Evolutionary conservation across 1,140 invertebrate genomes (phyloP).

Genomic region (Piezodorus guildinii): DNA sequence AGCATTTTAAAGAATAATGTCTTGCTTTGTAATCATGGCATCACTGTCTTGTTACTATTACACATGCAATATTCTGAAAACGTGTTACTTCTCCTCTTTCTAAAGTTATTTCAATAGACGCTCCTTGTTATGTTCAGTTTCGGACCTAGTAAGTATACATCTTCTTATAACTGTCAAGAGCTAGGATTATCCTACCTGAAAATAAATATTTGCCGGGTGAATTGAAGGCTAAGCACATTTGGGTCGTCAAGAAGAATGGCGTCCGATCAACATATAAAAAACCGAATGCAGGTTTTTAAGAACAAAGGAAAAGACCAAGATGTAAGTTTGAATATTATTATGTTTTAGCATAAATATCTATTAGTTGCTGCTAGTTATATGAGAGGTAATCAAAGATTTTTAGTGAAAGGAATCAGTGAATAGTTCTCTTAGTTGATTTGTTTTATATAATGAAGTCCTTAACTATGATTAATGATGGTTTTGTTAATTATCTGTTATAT

Average conservation of each 20-base stretch:
- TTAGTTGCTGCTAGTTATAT: too few relatives aligned
- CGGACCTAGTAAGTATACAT: not conserved
- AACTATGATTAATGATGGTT: too few relatives aligned
- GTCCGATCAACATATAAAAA: slow-evolving; percentile 58
- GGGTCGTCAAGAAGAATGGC: slow-evolving; percentile 52
- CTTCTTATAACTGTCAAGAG: too few relatives aligned
- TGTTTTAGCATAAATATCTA: too few relatives aligned
- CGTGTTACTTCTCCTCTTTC: slow-evolving; percentile 10
- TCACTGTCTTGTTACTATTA: slow-evolving; percentile 10
- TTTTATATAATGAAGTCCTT: too few relatives aligned
- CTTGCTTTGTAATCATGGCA: slow-evolving; percentile 8
- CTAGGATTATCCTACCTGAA: not conserved
- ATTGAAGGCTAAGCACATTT: not conserved
- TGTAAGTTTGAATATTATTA: slow-evolving; percentile 49
- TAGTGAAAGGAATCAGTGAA: too few relatives aligned
- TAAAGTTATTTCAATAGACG: not conserved
- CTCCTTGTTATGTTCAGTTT: slow-evolving; percentile 2
- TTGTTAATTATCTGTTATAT: too few relatives aligned
- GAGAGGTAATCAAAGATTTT: too few relatives aligned
- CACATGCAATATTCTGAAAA: slow-evolving; percentile 13
- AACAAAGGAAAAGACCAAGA: slow-evolving; percentile 95
- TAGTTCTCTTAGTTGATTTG: too few relatives aligned
- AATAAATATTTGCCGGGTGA: slow-evolving; percentile 5
- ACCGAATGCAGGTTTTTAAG: slow-evolving; percentile 85
- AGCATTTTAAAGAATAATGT: not conserved